Evolutionary conservation across 92 coral and sea anemone genomes (phyloP).

Genomic region (Nematostella vectensis): DNA sequence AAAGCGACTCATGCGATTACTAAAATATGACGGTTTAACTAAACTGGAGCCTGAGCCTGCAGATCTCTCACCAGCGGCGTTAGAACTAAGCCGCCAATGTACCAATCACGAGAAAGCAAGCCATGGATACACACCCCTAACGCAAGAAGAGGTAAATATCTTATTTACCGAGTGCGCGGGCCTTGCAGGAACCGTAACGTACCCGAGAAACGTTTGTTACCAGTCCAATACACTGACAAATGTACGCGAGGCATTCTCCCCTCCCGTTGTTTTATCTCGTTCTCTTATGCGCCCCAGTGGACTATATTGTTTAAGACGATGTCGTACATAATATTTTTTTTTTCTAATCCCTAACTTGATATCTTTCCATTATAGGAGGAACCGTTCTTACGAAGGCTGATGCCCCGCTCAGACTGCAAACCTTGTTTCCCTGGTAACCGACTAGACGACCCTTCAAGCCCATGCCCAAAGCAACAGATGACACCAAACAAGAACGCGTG

Average conservation of each 20-base stretch:
- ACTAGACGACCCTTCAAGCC: slow-evolving; percentile 29
- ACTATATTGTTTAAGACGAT: too few species aligned
- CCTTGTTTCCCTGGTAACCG: slow-evolving; percentile 86
- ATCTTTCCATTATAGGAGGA: neutral
- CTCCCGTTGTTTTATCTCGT: too few species aligned
- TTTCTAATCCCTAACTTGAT: too few species aligned
- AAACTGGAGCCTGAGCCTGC: neutral
- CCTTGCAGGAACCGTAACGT: neutral
- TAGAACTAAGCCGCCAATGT: neutral
- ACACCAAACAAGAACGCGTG: slow-evolving; percentile 38
- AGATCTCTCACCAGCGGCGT: slow-evolving; percentile 5
- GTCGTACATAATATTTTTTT: too few species aligned
- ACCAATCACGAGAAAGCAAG: neutral
- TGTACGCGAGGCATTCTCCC: too few species aligned
- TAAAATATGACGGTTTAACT: slow-evolving; percentile 24
- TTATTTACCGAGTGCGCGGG: neutral
- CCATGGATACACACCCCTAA: slow-evolving; percentile 34
- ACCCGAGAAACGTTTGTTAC: too few species aligned
- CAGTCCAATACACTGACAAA: too few species aligned
- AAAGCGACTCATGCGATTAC: slow-evolving; percentile 26
- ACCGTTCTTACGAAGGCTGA: neutral
- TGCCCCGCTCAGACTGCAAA: slow-evolving; percentile 30
- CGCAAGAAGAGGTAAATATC: slow-evolving; percentile 52
- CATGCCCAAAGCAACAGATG: slow-evolving; percentile 71
- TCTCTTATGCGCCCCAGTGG: too few species aligned